Evolutionary conservation across 2,113 vertebrate species (phyloP).

Genomic region (Lynx canadensis): DNA sequence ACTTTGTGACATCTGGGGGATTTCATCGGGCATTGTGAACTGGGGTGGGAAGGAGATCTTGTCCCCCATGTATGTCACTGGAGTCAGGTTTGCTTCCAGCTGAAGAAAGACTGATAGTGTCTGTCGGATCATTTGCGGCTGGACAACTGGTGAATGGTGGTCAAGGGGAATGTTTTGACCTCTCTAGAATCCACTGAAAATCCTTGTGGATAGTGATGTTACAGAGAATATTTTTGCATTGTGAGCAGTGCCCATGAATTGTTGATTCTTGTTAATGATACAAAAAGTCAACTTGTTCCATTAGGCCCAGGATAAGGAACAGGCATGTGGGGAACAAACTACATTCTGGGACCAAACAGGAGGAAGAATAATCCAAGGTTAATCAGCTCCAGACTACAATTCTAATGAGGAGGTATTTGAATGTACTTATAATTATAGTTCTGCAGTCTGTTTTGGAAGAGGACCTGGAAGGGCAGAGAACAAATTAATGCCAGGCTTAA

Average conservation of each 20-base stretch:
- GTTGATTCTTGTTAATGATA: conserved; percentile 29
- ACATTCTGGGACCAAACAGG: background rate
- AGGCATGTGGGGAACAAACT: background rate
- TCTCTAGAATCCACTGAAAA: conserved; percentile 1
- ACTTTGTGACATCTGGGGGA: background rate
- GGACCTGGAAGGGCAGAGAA: background rate
- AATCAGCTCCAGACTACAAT: background rate
- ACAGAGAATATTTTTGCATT: background rate
- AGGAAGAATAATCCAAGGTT: background rate
- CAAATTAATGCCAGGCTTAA: background rate
- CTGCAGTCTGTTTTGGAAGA: background rate
- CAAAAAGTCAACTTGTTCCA: background rate
- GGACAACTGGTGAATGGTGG: conserved; percentile 46
- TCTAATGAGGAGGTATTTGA: background rate
- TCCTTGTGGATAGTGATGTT: background rate
- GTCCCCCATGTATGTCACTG: background rate
- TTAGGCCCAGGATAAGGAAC: background rate
- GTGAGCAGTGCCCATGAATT: background rate
- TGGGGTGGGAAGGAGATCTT: background rate
- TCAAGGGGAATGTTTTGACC: conserved; percentile 3
- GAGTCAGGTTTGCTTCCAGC: background rate
- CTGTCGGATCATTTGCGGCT: background rate
- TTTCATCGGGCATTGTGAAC: background rate
- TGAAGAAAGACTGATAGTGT: background rate
- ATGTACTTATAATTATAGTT: background rate